These are phyloP conservation scores for Chanos chanos DNA, from an alignment of 2,797 vertebrate genomes.

Conservation along the genomic window DNA sequence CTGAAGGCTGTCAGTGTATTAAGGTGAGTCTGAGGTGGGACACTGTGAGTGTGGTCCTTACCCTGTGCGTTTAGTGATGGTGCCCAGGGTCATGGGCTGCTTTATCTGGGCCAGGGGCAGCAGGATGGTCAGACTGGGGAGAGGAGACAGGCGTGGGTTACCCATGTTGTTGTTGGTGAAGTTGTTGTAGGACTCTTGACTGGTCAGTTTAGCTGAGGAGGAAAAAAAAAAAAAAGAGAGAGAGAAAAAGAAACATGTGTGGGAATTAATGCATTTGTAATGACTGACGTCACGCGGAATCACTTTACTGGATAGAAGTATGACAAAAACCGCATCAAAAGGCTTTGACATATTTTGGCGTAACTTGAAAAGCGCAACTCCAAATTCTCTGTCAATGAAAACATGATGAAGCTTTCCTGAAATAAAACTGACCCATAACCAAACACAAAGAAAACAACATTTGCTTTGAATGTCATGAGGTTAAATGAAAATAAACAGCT, in stretches of 20 bases:
- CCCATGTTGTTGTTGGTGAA: constrained; percentile 95
- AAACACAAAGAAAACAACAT: too few relatives aligned
- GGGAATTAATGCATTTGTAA: too few relatives aligned
- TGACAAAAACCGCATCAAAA: not conserved
- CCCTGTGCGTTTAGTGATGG: constrained; percentile 96
- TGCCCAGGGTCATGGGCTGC: constrained; percentile 94
- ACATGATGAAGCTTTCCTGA: too few relatives aligned
- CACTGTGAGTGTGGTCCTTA: constrained; percentile 64
- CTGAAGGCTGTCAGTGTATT: too few relatives aligned
- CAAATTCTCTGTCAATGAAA: too few relatives aligned
- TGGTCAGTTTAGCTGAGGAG: constrained; percentile 85
- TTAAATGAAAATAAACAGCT: too few relatives aligned
- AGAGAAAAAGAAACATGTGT: not conserved
- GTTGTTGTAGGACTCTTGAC: constrained; percentile 94
- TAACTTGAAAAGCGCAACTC: too few relatives aligned
- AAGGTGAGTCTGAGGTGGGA: not conserved
- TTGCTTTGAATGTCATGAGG: too few relatives aligned
- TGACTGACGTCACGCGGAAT: not conserved
- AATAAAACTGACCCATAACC: too few relatives aligned
- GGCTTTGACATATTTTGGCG: not conserved
- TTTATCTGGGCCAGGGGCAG: constrained; percentile 96
- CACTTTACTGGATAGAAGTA: not conserved
- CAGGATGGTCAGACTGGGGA: constrained; percentile 88
- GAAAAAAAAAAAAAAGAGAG: constrained; percentile 14
- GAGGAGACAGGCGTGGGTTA: constrained; percentile 87